Base-by-base conservation (phyloP, 2,888 invertebrate species). In the Apantesis nais region DNA sequence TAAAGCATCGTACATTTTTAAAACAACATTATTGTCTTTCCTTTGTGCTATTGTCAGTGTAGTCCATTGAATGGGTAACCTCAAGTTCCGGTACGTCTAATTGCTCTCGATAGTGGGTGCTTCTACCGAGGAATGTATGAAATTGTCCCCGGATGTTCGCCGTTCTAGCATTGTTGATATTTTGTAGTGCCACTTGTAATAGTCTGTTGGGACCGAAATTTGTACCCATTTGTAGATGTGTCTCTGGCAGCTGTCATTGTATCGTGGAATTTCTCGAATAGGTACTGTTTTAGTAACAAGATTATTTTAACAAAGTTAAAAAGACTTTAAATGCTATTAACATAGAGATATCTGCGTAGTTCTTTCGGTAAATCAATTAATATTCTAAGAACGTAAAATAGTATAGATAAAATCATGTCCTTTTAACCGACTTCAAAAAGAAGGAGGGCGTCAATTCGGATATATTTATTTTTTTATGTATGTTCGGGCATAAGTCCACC, bases 101-200 rank as follows among this genome's bases (percentile, higher is more conserved):
- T 80, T 75, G 80, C 73, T 69, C 73, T 74, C 76, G 31, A 78
- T 67, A 74, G 73, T 71, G 71, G 48, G 69, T 66, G 70, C 66
- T 39, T 12, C 52, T 14, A 22, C 31, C 5, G 65, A 74, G 68
- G 76, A 79, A 79, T 79, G 82, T 67, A 62, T 62, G n/a, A 68
- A 75, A 81, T 79, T 63, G 81, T 74, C 74, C 65, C 74, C 62
- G 69, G 74, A 71, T 70, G 78, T 78, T 73, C 14, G 65, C 55
- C 48, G 58, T 66, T 66, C 61, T 63, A 65, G 71, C 73, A 39
- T 9, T 41, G 64, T 37, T 67, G 58, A 64, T 71, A 71, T 61
- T 67, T 62, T 67, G 61, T 34, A 65, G 55, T 70, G 41, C 58
- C 52, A n/a, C 48, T 37, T 34, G 65, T 52, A 48, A 16, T 22